phyloP scores from a whole-genome alignment of 2,113 vertebrate species.

The Tylochromis polylepis region DNA sequence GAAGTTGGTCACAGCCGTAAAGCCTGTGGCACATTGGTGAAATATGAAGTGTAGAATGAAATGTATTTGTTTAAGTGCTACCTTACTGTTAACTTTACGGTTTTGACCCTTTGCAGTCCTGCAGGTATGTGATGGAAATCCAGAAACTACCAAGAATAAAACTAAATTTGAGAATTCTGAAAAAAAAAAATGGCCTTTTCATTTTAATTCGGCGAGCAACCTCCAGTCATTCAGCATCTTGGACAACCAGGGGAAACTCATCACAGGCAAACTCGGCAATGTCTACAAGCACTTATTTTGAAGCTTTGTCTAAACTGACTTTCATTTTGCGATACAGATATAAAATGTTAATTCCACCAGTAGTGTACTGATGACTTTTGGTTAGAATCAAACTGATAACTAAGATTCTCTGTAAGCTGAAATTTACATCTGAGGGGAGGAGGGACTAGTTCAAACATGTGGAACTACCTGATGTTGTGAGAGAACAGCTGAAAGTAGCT shows the following conservation, averaged over 20 bases:
- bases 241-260: background rate
- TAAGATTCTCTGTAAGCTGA: background rate
- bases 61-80: constrained; percentile 21
- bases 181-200: background rate
- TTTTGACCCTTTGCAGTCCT: constrained; percentile 47
- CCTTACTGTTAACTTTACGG: constrained; percentile 26
- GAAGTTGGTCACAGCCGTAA: background rate
- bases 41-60: constrained; percentile 14
- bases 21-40: background rate
- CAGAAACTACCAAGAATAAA: constrained; percentile 58
- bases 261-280: too few relatives aligned
- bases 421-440: too few relatives aligned
- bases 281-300: background rate
- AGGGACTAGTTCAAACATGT: rapidly evolving
- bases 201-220: background rate
- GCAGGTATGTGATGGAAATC: constrained; percentile 52
- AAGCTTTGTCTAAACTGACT: background rate
- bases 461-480: too few relatives aligned
- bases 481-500: background rate
- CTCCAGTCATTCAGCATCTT: background rate
- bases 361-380: background rate
- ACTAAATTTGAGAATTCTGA: constrained; percentile 48
- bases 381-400: too few relatives aligned
- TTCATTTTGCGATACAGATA: background rate
- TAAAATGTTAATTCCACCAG: background rate